Conservation (phyloP, 2,888 invertebrate species). For the Autographa gamma region DNA sequence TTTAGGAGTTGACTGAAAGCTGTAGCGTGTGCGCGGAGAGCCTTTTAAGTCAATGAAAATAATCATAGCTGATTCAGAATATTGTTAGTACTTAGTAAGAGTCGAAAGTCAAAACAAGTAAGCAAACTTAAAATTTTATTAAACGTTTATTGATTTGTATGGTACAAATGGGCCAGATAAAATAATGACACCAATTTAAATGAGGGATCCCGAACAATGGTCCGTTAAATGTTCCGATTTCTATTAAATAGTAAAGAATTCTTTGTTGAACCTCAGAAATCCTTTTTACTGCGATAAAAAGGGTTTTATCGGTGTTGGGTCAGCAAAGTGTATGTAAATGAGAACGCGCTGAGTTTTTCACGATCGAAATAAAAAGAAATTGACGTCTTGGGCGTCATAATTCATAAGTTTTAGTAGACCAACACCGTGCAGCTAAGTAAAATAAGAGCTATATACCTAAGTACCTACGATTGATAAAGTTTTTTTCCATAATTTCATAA, state of each 20-base stretch:
- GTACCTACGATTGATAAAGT: background rate
- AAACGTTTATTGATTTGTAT: constrained; percentile 35
- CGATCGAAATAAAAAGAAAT: constrained; percentile 79
- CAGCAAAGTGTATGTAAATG: constrained; percentile 87
- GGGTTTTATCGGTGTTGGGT: constrained; percentile 85
- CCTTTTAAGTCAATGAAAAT: background rate
- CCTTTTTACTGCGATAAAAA: constrained; percentile 82
- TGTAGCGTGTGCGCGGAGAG: too few species aligned
- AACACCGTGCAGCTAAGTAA: constrained; percentile 47
- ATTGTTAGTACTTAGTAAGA: too few species aligned
- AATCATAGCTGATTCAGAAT: too few species aligned
- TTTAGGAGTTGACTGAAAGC: background rate
- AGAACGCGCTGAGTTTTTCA: constrained; percentile 72
- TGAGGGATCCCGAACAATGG: constrained; percentile 58
- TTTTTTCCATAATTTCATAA: background rate
- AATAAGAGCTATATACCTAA: constrained; percentile 8
- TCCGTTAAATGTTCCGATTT: constrained; percentile 64
- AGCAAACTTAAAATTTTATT: constrained; percentile 8
- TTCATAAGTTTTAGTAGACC: constrained; percentile 61
- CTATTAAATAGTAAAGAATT: constrained; percentile 74
- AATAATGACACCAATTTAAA: constrained; percentile 63
- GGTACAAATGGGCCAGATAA: constrained; percentile 56
- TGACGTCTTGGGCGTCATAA: constrained; percentile 73
- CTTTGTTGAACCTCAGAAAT: constrained; percentile 79
- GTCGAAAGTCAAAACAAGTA: too few species aligned